Percentiles rank a stretch among this genome's conserved stretches.
Evolutionary conservation across 2,888 invertebrate genomes (phyloP).

Genomic region (Eremobia ochroleuca): DNA sequence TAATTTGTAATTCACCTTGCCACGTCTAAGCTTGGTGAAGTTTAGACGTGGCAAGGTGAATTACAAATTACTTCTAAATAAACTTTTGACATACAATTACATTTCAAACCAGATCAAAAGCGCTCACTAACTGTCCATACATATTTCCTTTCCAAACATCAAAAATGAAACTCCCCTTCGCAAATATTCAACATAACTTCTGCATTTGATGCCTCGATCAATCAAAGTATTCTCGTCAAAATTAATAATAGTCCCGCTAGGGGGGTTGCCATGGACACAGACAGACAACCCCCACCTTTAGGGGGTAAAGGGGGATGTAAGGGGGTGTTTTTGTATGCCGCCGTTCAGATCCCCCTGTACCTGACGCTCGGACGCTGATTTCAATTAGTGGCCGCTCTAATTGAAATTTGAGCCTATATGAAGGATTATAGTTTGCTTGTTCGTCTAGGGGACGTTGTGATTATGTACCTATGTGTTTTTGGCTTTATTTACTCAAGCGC

Average conservation of each 20-base stretch:
- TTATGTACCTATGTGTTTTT: neutral
- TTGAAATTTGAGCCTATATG: constrained; percentile 43
- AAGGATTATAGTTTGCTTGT: constrained; percentile 24
- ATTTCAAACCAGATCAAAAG: constrained; percentile 21
- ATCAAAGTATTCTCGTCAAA: constrained; percentile 56
- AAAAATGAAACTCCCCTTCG: constrained; percentile 26
- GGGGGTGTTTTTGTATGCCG: constrained; percentile 48
- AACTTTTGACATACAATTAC: neutral
- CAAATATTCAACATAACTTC: constrained; percentile 25
- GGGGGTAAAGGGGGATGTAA: constrained; percentile 30
- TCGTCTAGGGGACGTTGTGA: neutral
- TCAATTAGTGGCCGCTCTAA: constrained; percentile 56
- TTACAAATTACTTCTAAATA: neutral
- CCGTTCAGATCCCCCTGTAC: constrained; percentile 42
- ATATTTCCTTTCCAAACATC: constrained; percentile 6
- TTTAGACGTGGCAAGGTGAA: neutral
- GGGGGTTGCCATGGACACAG: constrained; percentile 58
- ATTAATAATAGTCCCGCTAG: constrained; percentile 48
- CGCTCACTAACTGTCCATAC: neutral
- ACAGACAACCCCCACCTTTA: constrained; percentile 47
- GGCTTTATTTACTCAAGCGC: constrained; percentile 2
- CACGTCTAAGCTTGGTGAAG: constrained; percentile 8
- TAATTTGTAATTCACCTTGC: neutral
- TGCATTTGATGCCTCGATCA: constrained; percentile 53
- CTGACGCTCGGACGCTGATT: constrained; percentile 50